phyloP scores from a whole-genome alignment of 2,888 invertebrate genomes.

The Aromia moschata region DNA sequence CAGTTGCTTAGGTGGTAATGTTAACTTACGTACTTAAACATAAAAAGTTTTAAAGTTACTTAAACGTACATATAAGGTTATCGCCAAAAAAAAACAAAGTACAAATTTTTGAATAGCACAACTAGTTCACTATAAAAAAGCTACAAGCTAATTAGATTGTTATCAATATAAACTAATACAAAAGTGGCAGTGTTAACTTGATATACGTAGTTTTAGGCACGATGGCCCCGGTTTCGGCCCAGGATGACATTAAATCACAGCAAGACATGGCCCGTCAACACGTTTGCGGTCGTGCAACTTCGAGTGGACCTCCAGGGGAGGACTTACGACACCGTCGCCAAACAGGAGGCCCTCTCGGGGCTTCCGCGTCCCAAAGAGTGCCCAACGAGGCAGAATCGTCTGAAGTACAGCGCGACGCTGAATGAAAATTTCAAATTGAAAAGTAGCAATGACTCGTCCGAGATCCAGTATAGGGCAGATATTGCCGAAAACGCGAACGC shows the following conservation, averaged over 20 bases:
- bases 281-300: conserved; percentile 61
- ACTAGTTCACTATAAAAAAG: too few species aligned
- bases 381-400: background rate
- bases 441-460: conserved; percentile 17
- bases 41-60: too few species aligned
- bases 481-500: background rate
- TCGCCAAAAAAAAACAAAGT: too few species aligned
- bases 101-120: too few species aligned
- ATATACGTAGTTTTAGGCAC: too few species aligned
- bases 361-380: conserved; percentile 6
- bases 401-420: conserved; percentile 18
- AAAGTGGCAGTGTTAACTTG: too few species aligned
- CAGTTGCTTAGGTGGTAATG: too few species aligned
- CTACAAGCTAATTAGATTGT: too few species aligned
- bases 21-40: too few species aligned
- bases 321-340: conserved; percentile 58
- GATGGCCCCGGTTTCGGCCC: conserved; percentile 11
- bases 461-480: background rate
- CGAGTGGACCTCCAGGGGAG: conserved; percentile 59
- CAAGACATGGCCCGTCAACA: conserved; percentile 63
- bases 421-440: conserved; percentile 22
- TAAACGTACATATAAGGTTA: too few species aligned
- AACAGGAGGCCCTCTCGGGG: conserved; percentile 27
- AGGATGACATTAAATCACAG: conserved; percentile 61
- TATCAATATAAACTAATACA: too few species aligned